These are phyloP conservation scores for Phasianus colchicus DNA, from an alignment of 2,113 vertebrate genomes.

Conservation along the genomic window DNA sequence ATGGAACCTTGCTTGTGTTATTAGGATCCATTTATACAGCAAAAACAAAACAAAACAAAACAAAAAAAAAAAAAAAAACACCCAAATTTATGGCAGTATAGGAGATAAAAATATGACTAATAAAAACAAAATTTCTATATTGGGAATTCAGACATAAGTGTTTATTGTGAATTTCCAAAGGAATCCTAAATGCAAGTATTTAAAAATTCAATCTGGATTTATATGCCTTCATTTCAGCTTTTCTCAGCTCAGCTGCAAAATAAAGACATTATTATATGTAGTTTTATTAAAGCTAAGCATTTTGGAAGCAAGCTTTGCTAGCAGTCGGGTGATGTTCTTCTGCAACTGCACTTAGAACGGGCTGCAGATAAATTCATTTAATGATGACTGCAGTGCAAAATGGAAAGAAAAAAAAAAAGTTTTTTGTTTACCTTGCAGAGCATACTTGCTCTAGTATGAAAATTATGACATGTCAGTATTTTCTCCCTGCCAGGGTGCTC, in stretches of 20 bases:
- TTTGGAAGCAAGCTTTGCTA: neutral
- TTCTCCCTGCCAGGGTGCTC: neutral
- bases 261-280: neutral
- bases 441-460: neutral
- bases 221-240: neutral
- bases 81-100: neutral
- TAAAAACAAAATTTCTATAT: neutral
- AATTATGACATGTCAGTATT: conserved; percentile 16
- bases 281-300: conserved; percentile 45
- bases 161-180: neutral
- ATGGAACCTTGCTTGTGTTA: neutral
- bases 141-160: neutral
- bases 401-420: neutral
- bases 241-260: neutral
- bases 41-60: neutral
- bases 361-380: conserved; percentile 49
- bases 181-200: conserved; percentile 9
- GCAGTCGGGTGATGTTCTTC: neutral
- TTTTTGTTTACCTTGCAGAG: conserved; percentile 53
- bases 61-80: neutral
- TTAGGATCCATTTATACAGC: neutral
- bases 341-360: conserved; percentile 25
- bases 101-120: neutral
- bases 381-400: conserved; percentile 37
- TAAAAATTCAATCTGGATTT: conserved; percentile 24